These are phyloP conservation scores for Cladorhizidae sp. DNA, from an alignment of 37 sponge, comb jelly and placozoan genomes.

Conservation along the genomic window DNA sequence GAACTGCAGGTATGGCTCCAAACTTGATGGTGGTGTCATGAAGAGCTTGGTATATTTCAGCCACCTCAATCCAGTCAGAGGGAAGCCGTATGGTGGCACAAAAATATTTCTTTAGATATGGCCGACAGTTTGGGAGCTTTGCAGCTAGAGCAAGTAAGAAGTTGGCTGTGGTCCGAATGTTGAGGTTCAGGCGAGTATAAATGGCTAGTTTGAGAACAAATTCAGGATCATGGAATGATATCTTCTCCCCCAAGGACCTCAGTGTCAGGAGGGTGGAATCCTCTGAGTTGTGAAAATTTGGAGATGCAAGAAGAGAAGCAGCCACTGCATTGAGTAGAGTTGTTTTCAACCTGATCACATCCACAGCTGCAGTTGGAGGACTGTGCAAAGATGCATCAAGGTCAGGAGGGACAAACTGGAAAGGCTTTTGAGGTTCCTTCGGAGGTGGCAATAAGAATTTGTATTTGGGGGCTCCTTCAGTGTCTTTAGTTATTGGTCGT, in stretches of 20 bases:
- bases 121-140: constrained; percentile 79
- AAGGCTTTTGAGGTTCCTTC: not conserved
- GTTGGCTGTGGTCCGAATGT: constrained; percentile 95
- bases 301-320: constrained; percentile 87
- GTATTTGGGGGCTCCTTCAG: constrained; percentile 41
- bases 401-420: constrained; percentile 49
- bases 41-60: constrained; percentile 94
- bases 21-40: constrained; percentile 88
- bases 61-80: constrained; percentile 99
- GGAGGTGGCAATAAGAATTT: constrained; percentile 12
- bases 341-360: constrained; percentile 56
- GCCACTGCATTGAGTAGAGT: constrained; percentile 89
- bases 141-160: constrained; percentile 95
- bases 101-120: constrained; percentile 93
- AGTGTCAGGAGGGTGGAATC: constrained; percentile 66
- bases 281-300: constrained; percentile 70
- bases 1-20: constrained; percentile 88
- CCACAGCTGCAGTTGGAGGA: constrained; percentile 28
- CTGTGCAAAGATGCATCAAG: constrained; percentile 46
- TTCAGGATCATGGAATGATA: constrained; percentile 86
- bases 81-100: constrained; percentile 81
- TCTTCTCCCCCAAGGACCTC: constrained; percentile 32
- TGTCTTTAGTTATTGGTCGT: constrained; percentile 14
- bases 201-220: constrained; percentile 95
- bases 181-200: constrained; percentile 88